phyloP scores from a whole-genome alignment of 2,888 invertebrate species.

The Augiades crinisus region DNA sequence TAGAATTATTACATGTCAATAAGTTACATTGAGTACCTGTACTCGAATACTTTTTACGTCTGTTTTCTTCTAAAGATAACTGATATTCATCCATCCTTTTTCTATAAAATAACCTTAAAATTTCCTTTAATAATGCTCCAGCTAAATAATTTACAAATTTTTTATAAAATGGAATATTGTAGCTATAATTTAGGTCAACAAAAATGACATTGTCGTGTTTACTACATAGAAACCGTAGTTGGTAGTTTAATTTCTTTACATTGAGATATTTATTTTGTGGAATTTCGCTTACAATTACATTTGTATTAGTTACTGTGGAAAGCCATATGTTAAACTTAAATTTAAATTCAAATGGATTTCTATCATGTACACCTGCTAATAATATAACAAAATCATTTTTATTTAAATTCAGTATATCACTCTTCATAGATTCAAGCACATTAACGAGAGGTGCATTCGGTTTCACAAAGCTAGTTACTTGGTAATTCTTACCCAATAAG shows the following conservation, averaged over 20 bases:
- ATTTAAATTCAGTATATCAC: neutral
- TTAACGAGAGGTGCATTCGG: neutral
- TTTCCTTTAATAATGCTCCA: neutral
- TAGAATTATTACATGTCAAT: neutral
- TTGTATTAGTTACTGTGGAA: neutral
- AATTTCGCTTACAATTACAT: slow-evolving; percentile 2
- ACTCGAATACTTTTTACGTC: neutral
- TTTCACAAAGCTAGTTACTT: slow-evolving; percentile 1
- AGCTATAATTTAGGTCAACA: slow-evolving; percentile 1
- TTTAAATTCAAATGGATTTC: neutral
- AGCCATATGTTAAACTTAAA: slow-evolving; percentile 1
- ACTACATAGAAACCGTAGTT: neutral
- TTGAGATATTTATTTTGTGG: neutral
- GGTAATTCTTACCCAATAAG: neutral
- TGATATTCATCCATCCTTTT: neutral
- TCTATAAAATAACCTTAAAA: slow-evolving; percentile 1
- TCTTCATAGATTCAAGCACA: neutral
- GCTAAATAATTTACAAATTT: neutral
- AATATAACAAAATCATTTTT: slow-evolving; percentile 3
- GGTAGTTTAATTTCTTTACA: slow-evolving; percentile 7
- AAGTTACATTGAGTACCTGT: neutral
- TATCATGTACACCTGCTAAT: neutral
- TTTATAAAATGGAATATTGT: neutral
- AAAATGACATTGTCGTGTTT: neutral
- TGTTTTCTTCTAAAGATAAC: neutral